Conservation (phyloP, 2,888 invertebrate species). For the Plebejus argus region DNA sequence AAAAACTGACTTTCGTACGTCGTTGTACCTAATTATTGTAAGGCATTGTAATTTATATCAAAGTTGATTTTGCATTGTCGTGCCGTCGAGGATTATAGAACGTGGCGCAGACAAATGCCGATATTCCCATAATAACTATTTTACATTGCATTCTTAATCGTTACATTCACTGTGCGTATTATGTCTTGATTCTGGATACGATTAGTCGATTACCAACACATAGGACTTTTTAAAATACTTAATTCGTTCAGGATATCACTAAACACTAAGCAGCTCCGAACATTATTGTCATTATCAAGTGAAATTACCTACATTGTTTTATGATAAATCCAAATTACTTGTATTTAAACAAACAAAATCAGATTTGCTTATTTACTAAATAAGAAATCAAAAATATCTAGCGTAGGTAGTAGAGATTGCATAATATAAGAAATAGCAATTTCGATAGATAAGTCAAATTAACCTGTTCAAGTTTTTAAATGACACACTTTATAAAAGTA, state of each 20-base stretch:
- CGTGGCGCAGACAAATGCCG: not conserved
- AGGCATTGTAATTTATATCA: not conserved
- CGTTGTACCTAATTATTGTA: not conserved
- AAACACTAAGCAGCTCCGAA: not conserved
- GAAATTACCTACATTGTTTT: no score
- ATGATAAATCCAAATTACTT: no score
- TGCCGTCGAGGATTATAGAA: not conserved
- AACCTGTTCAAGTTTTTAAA: not conserved
- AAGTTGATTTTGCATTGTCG: not conserved
- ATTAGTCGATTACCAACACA: not conserved
- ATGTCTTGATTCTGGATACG: not conserved
- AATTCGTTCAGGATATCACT: not conserved
- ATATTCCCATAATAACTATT: conserved; percentile 1
- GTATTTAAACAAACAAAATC: not conserved
- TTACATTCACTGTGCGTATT: not conserved
- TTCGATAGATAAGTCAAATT: not conserved
- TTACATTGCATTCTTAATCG: conserved; percentile 6
- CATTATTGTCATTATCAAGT: no score
- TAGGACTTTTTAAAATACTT: not conserved
- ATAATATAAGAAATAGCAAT: not conserved
- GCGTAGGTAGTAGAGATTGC: not conserved
- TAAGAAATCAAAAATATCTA: no score
- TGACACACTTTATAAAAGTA: not conserved
- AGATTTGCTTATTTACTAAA: not conserved
- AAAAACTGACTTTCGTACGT: not conserved